A percentile compares a stretch with the other conserved stretches of the same genome.
Conservation (phyloP, 2,797 vertebrate genomes). For the Mionectes olivaceus region DNA sequence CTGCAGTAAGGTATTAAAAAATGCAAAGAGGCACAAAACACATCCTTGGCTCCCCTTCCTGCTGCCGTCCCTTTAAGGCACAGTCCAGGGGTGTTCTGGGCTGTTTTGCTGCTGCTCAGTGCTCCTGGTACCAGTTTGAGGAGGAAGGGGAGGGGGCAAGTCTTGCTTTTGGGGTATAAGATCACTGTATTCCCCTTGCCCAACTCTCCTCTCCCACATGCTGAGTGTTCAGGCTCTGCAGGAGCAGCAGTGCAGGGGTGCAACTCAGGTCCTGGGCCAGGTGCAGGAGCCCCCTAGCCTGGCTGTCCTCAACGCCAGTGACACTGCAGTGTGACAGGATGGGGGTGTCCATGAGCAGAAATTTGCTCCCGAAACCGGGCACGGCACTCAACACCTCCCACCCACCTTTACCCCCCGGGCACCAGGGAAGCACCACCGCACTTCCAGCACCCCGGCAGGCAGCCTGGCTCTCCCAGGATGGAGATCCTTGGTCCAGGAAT, state of each 20-base stretch:
- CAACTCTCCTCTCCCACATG: neutral
- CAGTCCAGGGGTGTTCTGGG: neutral
- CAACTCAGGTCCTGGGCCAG: neutral
- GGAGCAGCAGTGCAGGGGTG: neutral
- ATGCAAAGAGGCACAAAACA: neutral
- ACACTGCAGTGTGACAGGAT: neutral
- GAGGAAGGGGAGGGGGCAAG: fast-evolving
- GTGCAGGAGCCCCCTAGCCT: neutral
- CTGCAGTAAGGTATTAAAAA: neutral
- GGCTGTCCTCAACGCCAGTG: neutral
- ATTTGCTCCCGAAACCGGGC: neutral
- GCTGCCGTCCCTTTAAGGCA: neutral
- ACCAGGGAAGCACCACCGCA: fast-evolving
- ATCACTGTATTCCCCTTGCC: neutral
- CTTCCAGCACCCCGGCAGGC: neutral
- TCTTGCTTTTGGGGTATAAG: neutral
- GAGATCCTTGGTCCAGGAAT: fast-evolving
- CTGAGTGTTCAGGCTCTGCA: neutral
- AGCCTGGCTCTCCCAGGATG: neutral
- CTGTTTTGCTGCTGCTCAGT: neutral
- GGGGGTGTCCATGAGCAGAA: fast-evolving
- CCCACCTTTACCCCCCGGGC: fast-evolving
- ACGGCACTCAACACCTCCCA: neutral
- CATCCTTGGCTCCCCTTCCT: neutral
- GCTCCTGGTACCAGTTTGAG: neutral